Evolutionary conservation across 2,113 vertebrate species (phyloP), one percentile per base, ranked within the genome.

Genomic region (Lophura nycthemera): DNA sequence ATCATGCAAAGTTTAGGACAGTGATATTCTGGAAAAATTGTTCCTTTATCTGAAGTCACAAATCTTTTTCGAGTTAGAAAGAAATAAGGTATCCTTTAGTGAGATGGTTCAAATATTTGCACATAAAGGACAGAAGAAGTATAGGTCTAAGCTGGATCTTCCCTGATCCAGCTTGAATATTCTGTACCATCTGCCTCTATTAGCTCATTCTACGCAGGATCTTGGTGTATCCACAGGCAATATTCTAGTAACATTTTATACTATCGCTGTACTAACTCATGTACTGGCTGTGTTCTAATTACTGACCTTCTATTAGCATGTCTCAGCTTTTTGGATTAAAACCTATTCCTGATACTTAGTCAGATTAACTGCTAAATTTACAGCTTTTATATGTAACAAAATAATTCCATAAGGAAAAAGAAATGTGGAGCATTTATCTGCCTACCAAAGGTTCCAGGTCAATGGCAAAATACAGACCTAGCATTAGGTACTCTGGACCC

Each of bases 101-200:
- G 40, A 79, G 47, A 2, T 18, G n/a, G 4, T 70, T 76, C n/a
- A 89, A 32, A 13, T 25, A 5, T 78, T 81, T 72, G 30, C 6
- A 38, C 0, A 0, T 27, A 14, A 30, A 57, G 3, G 7, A 47
- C 7, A 48, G 66, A 61, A 78, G 56, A 52, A 29, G 15, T 17
- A 2, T 13, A n/a, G 29, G 3, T 52, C 16, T 59, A 63, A 74
- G 0, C 3, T 75, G 11, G 38, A 38, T 38, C 38, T 38, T 38
- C 27, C 30, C 15, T 24, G 20, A 15, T 72, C 19, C 30, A 78
- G 3, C 19, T 47, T 66, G 8, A 42, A 60, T 70, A 27, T 52
- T 73, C 72, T 56, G n/a, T 36, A 24, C 13, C 2, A 57, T 43
- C 14, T 82, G 4, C 3, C 19, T 84, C 19, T 52, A 61, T 34